Evolutionary conservation across 2,888 invertebrate species (phyloP).

Genomic region (Halictus ligatus): DNA sequence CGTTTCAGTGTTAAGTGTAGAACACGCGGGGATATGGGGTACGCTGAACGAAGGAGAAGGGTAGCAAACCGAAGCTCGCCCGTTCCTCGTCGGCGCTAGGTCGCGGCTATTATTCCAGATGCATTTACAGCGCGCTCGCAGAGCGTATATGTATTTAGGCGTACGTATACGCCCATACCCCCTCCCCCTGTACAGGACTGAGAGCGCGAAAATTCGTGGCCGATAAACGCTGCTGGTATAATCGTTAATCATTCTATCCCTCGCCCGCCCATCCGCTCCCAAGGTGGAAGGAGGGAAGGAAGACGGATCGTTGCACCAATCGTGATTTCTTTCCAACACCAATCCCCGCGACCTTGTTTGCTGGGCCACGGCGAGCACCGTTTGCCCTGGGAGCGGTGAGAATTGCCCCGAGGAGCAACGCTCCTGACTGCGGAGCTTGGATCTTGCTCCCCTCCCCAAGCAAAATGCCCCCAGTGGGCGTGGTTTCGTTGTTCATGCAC

Average conservation of each 20-base stretch:
- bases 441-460: not conserved
- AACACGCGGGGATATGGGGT: slow-evolving; percentile 1
- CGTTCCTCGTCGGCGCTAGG: slow-evolving; percentile 61
- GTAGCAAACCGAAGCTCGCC: slow-evolving; percentile 8
- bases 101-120: slow-evolving; percentile 74
- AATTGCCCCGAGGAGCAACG: not conserved
- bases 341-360: slow-evolving; percentile 59
- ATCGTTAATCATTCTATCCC: slow-evolving; percentile 66
- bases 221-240: slow-evolving; percentile 71
- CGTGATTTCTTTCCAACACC: slow-evolving; percentile 63
- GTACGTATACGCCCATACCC: slow-evolving; percentile 54
- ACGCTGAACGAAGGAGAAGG: slow-evolving; percentile 32
- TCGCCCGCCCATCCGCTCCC: not conserved
- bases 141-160: slow-evolving; percentile 57
- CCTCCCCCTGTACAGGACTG: slow-evolving; percentile 64
- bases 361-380: not conserved
- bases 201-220: slow-evolving; percentile 71
- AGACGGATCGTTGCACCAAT: slow-evolving; percentile 63
- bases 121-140: slow-evolving; percentile 76
- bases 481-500: not conserved
- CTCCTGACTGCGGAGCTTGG: not conserved
- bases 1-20: not conserved
- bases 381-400: not conserved
- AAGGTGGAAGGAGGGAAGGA: slow-evolving; percentile 68
- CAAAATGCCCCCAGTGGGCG: not conserved